Conservation (phyloP, 1,140 invertebrate species). For the Ooceraea biroi region DNA sequence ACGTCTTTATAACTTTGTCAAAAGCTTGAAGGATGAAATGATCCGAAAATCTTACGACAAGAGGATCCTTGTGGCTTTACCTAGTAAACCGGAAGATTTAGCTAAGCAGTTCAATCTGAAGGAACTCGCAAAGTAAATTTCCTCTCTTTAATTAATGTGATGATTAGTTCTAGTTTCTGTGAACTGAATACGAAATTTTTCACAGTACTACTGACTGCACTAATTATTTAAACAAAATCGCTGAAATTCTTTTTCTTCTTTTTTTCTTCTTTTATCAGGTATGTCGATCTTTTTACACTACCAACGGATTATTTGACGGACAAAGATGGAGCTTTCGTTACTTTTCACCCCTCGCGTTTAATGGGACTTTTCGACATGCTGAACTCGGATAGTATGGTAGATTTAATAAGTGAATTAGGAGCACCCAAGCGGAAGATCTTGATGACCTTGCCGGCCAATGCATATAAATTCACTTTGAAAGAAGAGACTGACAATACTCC, state of each 20-base stretch:
- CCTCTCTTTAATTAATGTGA: not conserved
- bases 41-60: conserved; percentile 85
- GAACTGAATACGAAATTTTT: not conserved
- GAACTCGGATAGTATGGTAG: conserved; percentile 92
- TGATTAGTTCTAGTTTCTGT: not conserved
- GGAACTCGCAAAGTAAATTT: conserved; percentile 87
- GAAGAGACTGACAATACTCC: conserved; percentile 90
- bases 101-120: conserved; percentile 91
- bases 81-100: conserved; percentile 88
- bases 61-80: conserved; percentile 88
- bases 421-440: conserved; percentile 90
- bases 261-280: conserved; percentile 78
- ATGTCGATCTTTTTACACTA: conserved; percentile 89
- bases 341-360: conserved; percentile 91
- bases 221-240: not conserved
- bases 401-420: conserved; percentile 91
- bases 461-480: conserved; percentile 89
- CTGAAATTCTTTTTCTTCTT: not conserved
- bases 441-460: conserved; percentile 90
- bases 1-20: conserved; percentile 87
- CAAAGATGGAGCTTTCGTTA: conserved; percentile 87
- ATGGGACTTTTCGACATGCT: conserved; percentile 93
- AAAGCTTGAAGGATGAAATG: conserved; percentile 87
- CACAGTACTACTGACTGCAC: too few species aligned
- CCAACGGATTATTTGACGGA: conserved; percentile 90